phyloP scores from a whole-genome alignment of 1,140 invertebrate species.

The Macrostomum lignano region DNA sequence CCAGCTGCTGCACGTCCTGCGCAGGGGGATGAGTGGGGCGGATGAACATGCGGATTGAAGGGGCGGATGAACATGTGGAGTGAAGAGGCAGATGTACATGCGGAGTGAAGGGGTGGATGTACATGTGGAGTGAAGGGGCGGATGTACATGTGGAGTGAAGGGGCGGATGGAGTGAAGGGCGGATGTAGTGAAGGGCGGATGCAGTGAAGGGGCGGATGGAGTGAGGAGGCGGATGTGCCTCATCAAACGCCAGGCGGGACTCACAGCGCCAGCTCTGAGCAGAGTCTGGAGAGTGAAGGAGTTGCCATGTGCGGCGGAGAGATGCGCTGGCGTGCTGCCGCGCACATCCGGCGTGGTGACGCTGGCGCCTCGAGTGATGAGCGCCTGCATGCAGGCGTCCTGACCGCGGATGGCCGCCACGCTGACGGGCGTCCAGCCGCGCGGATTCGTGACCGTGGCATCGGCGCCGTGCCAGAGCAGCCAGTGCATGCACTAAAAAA shows the following conservation, averaged over 20 bases:
- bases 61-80: too few species aligned
- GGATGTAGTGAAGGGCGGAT: too few species aligned
- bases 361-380: conserved; percentile 23
- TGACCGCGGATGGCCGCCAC: conserved; percentile 23
- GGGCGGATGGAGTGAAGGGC: too few species aligned
- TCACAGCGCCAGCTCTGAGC: conserved; percentile 21
- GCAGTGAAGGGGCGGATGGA: too few species aligned
- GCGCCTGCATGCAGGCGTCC: conserved; percentile 11
- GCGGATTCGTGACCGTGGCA: conserved; percentile 18
- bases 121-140: too few species aligned
- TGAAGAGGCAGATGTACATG: too few species aligned
- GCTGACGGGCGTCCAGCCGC: conserved; percentile 26
- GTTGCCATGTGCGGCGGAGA: conserved; percentile 24
- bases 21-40: not conserved
- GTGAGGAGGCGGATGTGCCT: too few species aligned
- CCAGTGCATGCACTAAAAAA: conserved; percentile 24
- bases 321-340: conserved; percentile 19
- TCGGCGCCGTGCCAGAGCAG: conserved; percentile 27
- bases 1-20: conserved; percentile 18
- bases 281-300: conserved; percentile 23
- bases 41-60: too few species aligned
- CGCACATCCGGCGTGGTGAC: conserved; percentile 17
- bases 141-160: too few species aligned
- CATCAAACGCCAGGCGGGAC: too few species aligned
- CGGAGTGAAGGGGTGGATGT: too few species aligned